These are phyloP conservation scores for Pristionchus maxplancki DNA, from an alignment of 2,888 invertebrate genomes.

Conservation along the genomic window DNA sequence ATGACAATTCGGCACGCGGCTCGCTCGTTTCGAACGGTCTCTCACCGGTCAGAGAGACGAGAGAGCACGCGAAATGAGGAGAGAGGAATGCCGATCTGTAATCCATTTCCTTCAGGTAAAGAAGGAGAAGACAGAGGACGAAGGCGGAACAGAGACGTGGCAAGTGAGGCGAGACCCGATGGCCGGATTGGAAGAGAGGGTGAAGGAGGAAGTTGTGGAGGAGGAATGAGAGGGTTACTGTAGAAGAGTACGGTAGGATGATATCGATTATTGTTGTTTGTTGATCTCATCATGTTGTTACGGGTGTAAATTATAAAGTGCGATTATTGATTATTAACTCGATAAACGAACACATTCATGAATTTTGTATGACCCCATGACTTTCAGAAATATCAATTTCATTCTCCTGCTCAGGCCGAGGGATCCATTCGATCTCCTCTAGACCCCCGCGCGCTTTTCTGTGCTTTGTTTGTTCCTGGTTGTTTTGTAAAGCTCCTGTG, in stretches of 20 bases:
- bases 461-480: too few species aligned
- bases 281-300: background rate
- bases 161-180: slow-evolving; percentile 8
- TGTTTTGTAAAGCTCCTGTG: too few species aligned
- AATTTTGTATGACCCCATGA: too few species aligned
- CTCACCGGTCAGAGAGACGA: background rate
- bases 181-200: slow-evolving; percentile 24
- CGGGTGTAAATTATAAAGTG: background rate
- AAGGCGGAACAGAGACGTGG: background rate
- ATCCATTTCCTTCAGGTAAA: too few species aligned
- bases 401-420: too few species aligned
- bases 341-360: too few species aligned
- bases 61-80: background rate
- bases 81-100: background rate
- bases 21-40: too few species aligned
- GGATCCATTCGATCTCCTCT: too few species aligned
- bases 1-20: too few species aligned
- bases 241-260: background rate
- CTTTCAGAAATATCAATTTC: too few species aligned
- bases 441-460: too few species aligned
- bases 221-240: background rate
- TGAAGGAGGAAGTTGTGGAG: slow-evolving; percentile 3
- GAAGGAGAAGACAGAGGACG: slow-evolving; percentile 28
- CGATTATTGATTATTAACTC: background rate
- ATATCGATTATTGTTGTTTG: background rate